A percentile compares a stretch with the other conserved stretches of the same genome.
Evolutionary conservation across 2,888 invertebrate genomes (phyloP).

Genomic region (Amphipyra berbera): DNA sequence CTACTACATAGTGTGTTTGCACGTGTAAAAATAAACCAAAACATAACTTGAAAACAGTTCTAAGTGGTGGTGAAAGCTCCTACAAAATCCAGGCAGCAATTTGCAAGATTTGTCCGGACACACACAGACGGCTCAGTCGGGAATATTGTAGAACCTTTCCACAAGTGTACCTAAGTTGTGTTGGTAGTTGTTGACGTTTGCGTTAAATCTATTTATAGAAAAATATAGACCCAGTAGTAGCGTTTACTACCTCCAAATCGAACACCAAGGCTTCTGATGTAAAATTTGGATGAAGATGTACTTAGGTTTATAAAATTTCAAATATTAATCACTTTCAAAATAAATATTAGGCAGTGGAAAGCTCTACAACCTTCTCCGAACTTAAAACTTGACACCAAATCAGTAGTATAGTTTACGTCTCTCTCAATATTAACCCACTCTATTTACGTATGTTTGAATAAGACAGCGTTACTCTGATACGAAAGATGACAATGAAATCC

Average conservation of each 20-base stretch:
- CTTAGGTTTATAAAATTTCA: too few relatives aligned
- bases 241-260: too few relatives aligned
- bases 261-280: too few relatives aligned
- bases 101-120: conserved; percentile 34
- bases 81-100: conserved; percentile 29
- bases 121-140: conserved; percentile 4
- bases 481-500: conserved; percentile 39
- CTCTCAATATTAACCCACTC: conserved; percentile 2
- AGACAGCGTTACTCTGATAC: too few relatives aligned
- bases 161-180: conserved; percentile 5
- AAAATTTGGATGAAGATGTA: too few relatives aligned
- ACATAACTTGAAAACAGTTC: conserved; percentile 9
- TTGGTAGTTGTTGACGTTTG: too few relatives aligned
- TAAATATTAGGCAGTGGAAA: conserved; percentile 23
- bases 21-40: conserved; percentile 13
- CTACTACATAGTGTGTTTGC: not conserved
- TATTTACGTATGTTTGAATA: conserved; percentile 10
- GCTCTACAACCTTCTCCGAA: conserved; percentile 21
- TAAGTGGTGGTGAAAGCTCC: conserved; percentile 16
- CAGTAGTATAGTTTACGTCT: conserved; percentile 13
- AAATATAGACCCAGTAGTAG: too few relatives aligned
- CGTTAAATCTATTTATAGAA: too few relatives aligned
- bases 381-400: conserved; percentile 35
- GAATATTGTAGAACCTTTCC: conserved; percentile 8
- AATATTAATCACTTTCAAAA: conserved; percentile 19